Evolutionary conservation across 2,888 invertebrate genomes (phyloP).

Genomic region (Desoria tigrina): DNA sequence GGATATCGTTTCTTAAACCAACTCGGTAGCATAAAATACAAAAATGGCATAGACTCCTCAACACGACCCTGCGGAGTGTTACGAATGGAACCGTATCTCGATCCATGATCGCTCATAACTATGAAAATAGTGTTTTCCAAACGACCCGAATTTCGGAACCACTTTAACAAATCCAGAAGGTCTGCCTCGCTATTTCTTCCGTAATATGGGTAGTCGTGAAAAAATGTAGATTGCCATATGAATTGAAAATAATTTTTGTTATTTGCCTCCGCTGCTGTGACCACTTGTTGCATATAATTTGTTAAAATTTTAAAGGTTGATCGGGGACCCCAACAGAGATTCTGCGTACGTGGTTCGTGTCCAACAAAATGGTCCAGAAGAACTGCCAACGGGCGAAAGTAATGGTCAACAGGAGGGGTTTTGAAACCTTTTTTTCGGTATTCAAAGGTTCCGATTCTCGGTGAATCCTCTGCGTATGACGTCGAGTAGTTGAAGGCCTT

Average conservation of each 20-base stretch:
- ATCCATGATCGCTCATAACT: slow-evolving; percentile 84
- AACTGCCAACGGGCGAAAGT: slow-evolving; percentile 72
- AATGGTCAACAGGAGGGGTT: slow-evolving; percentile 79
- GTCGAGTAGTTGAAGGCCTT: too few species aligned
- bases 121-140: slow-evolving; percentile 71
- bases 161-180: slow-evolving; percentile 64
- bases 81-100: slow-evolving; percentile 81
- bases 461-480: slow-evolving; percentile 79
- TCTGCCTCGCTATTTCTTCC: slow-evolving; percentile 72
- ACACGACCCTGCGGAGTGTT: slow-evolving; percentile 74
- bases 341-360: slow-evolving; percentile 62
- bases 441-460: slow-evolving; percentile 77
- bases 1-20: slow-evolving; percentile 57
- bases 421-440: slow-evolving; percentile 72
- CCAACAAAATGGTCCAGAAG: too few species aligned
- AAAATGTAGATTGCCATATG: slow-evolving; percentile 79
- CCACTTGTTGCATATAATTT: slow-evolving; percentile 69
- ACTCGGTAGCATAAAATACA: slow-evolving; percentile 72
- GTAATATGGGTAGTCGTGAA: slow-evolving; percentile 81
- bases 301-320: slow-evolving; percentile 71
- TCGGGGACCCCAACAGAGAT: slow-evolving; percentile 65
- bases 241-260: slow-evolving; percentile 71
- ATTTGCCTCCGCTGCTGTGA: slow-evolving; percentile 63
- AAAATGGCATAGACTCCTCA: slow-evolving; percentile 83
- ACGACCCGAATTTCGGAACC: slow-evolving; percentile 61